Evolutionary conservation across 2,113 vertebrate species (phyloP), one percentile per base, ranked within the genome.

Genomic region (Vimba vimba): DNA sequence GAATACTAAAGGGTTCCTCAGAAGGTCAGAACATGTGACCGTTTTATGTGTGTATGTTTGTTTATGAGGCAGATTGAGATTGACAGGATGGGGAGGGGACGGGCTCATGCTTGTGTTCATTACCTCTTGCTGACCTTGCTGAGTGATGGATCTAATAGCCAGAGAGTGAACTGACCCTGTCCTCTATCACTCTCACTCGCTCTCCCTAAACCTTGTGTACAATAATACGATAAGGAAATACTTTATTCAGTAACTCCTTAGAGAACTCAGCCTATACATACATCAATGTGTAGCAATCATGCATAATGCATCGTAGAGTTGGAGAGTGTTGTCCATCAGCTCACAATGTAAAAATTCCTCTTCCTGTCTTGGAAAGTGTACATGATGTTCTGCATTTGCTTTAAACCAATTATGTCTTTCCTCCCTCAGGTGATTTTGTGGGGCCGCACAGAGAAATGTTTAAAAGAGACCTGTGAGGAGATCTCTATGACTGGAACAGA

Each of bases 371-470:
- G 19, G 36, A 64, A 80, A 45, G 23, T 43, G 6, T 43, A 62
- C 36, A 43, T 23, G 2, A 71, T 71, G 68, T 23, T n/a, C 19
- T 52, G 50, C 3, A 45, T 80, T 27, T 47, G 43, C 57, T 62
- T 60, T 62, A 45, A n/a, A 69, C 15, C 2, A 73, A 25, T 83
- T 5, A 43, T 33, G 43, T 39, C 47, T 43, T 30, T 62, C 25
- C 50, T 94, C 91, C 91, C 8, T 79, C 86, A 99, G 98, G 96
- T 99, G 71, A 96, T 99, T 92, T 91, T 99, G 82, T 99, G 98
- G 98, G 98, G 98, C 60, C 95, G 98, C 69, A 99, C 98, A 0
- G 98, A 99, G 91, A 97, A 96, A 57, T 98, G 97, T 89, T 95
- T 99, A 74, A 97, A 96, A 91, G 97, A 98, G 90, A 96, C 98